phyloP scores from a whole-genome alignment of 2,888 invertebrate genomes.

The Crematogaster levior region DNA sequence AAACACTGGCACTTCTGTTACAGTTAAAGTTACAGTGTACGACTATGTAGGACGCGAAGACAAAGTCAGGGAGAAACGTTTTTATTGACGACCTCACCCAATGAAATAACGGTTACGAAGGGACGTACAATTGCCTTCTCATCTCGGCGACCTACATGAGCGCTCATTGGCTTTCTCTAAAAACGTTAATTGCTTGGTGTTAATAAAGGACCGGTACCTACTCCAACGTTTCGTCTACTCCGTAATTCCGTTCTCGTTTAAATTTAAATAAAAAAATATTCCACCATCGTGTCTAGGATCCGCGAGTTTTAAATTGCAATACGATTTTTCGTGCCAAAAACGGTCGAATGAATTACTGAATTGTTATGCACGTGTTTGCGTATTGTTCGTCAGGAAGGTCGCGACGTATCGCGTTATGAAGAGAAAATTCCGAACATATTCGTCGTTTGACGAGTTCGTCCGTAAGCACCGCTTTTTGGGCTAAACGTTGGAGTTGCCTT shows the following conservation, averaged over 20 bases:
- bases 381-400: conserved; percentile 1
- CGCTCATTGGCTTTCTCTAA: conserved; percentile 48
- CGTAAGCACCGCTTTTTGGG: conserved; percentile 54
- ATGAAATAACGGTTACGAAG: conserved; percentile 60
- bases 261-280: background rate
- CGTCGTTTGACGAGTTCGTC: conserved; percentile 28
- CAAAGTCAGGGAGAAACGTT: conserved; percentile 34
- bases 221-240: conserved; percentile 3
- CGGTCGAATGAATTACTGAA: background rate
- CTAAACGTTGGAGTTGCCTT: conserved; percentile 48
- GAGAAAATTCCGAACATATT: conserved; percentile 46
- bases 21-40: conserved; percentile 50
- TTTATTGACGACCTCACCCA: conserved; percentile 65
- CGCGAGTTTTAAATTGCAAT: conserved; percentile 2
- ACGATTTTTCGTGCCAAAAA: background rate
- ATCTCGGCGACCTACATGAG: conserved; percentile 62
- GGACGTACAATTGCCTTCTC: conserved; percentile 62
- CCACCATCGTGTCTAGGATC: background rate
- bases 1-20: conserved; percentile 22
- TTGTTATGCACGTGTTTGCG: background rate
- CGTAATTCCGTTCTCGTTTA: conserved; percentile 1
- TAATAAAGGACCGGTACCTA: conserved; percentile 56
- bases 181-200: conserved; percentile 71
- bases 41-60: conserved; percentile 38
- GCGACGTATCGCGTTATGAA: conserved; percentile 42